Base-by-base conservation (phyloP, 2,888 invertebrate species). In the Maniola hyperantus region DNA sequence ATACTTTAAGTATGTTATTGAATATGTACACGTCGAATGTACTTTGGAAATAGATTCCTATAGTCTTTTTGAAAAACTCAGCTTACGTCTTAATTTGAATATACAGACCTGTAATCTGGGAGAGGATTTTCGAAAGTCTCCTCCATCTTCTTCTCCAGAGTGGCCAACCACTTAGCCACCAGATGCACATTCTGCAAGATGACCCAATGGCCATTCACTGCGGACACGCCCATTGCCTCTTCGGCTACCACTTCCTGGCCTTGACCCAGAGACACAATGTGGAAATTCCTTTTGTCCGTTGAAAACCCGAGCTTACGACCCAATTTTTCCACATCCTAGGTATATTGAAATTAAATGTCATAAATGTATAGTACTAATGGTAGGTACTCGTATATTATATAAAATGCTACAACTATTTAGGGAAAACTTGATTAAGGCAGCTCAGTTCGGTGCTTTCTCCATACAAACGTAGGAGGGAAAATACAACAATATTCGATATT, bases 221-320 rank as follows among this genome's bases (percentile, higher is more conserved):
- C 94, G 0, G 97, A 97, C 0, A 95, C 80, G 57, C 95, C 95
- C 94, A 99, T 96, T 0, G 97, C 97, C 72, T 94, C 94, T 82
- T 99, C 98, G 0, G 99, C 99, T 0, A 98, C 96, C 2, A 96
- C 91, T 87, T 99, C 98, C 83, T 99, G 99, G 0, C 99, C 99
- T 86, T 99, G 98, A 0, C 99, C 99, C 44, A 99, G 88, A 0
- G 98, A 98, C 4, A 99, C 97, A 76, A 97, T 98, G 85, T 98
- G 97, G 84, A 99, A 97, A 82, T 97, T 98, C 71, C 94, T 95
- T 74, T 94, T 94, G 72, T 97, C 97, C 10, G 94, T 93, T 0
- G 96, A 95, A 80, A 96, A 97, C 13, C 97, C 97, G 63, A 98
- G 74, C 78, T 94, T 95, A 74, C 95, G 95, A 0, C 98, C 99